Evolutionary conservation across 2,797 vertebrate genomes (phyloP).

Genomic region (Zenarchopterus dispar): DNA sequence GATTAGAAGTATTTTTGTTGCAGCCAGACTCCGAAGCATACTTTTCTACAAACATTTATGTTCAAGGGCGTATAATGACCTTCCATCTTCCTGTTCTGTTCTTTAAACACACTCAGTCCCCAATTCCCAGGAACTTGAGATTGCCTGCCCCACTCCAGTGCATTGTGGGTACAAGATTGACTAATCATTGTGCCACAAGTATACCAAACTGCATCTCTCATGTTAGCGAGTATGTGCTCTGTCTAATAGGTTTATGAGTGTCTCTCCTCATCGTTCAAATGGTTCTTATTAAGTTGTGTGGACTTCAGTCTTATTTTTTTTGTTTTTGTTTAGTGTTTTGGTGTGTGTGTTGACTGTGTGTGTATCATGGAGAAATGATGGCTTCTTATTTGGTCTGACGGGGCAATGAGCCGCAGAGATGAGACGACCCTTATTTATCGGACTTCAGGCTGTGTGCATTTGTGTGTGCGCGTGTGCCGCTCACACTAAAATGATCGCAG

Average conservation of each 20-base stretch:
- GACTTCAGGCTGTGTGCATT: slow-evolving; percentile 38
- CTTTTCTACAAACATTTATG: slow-evolving; percentile 4
- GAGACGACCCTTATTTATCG: slow-evolving; percentile 75
- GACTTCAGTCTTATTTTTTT: background rate
- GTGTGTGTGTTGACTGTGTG: slow-evolving; percentile 16
- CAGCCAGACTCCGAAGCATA: slow-evolving; percentile 3
- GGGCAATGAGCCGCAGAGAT: slow-evolving; percentile 72
- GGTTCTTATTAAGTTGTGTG: no score
- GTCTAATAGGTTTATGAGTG: background rate
- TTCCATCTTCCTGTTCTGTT: slow-evolving; percentile 1
- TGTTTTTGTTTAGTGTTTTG: slow-evolving; percentile 12
- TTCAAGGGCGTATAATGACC: background rate
- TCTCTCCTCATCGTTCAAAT: no score
- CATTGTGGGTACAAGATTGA: slow-evolving; percentile 62
- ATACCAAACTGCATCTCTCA: slow-evolving; percentile 48
- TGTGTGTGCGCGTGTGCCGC: slow-evolving; percentile 38
- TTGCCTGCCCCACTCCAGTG: slow-evolving; percentile 50
- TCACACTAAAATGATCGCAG: slow-evolving; percentile 62
- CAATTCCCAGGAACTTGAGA: slow-evolving; percentile 33
- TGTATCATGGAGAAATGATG: slow-evolving; percentile 57
- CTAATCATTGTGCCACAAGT: slow-evolving; percentile 54
- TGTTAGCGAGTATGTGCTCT: background rate
- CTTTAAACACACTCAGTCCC: slow-evolving; percentile 7
- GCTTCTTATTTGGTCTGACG: slow-evolving; percentile 74
- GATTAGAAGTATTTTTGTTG: background rate